Base-by-base conservation (phyloP, 2,113 vertebrate genomes). In the Brachypteracias leptosomus region DNA sequence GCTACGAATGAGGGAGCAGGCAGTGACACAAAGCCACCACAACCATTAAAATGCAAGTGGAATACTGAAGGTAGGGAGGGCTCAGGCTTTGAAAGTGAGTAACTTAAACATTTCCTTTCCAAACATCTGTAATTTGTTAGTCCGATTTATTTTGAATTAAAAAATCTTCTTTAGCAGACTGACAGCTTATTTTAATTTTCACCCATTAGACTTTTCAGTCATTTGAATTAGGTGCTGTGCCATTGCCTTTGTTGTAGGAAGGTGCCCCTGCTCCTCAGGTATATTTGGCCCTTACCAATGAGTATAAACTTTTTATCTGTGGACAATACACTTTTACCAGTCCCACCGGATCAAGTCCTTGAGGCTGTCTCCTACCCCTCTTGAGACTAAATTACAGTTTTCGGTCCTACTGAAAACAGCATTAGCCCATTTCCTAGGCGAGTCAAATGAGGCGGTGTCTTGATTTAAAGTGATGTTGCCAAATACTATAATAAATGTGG, bases 111-210 rank as follows among this genome's bases (percentile, higher is more conserved):
- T 95, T 98, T 98, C 97, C 95, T 96, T 96, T 97, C 97, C 97
- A 98, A 97, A 97, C 97, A 98, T 98, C 98, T 98, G 98, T 95
- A 98, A 95, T 96, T 95, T 97, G 96, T 98, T 98, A 98, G 96
- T 70, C 59, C 65, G 72, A 97, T 97, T 98, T 98, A 98, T 98
- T 98, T 98, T 97, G 97, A 98, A 97, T 98, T 97, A 94, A 97
- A 97, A 96, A 94, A 80, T 71, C 10, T 81, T 95, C 97, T 97
- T 96, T 91, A 97, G 77, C 44, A 90, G 91, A 91, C 93, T 97
- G 96, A 97, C 94, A 96, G 97, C 91, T 97, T 97, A 97, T 96
- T 98, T 98, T 95, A 97, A 96, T 97, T 97, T 97, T 94, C 95
- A 97, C 85, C 96, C 95, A 90, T 97, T 97, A 97, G 93, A 94